phyloP scores from a whole-genome alignment of 2,888 invertebrate genomes.

The Archips crataeganus region DNA sequence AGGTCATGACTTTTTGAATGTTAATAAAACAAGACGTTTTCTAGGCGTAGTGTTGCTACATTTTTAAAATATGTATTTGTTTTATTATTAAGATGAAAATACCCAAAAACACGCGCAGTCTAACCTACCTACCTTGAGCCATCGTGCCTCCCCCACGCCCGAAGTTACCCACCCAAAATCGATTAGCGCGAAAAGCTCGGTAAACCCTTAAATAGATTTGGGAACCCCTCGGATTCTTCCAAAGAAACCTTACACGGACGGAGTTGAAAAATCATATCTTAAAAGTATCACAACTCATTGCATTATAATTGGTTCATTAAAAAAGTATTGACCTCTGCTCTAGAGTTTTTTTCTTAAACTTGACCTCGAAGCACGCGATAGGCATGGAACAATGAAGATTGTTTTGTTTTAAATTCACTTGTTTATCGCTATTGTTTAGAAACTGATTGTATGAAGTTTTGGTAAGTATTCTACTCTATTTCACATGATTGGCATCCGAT shows the following conservation, averaged over 20 bases:
- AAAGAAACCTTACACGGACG: background rate
- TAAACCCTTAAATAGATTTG: too few species aligned
- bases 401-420: slow-evolving; percentile 19
- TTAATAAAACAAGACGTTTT: too few species aligned
- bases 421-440: slow-evolving; percentile 5
- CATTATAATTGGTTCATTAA: slow-evolving; percentile 14
- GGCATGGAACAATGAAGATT: slow-evolving; percentile 12
- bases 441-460: slow-evolving; percentile 2
- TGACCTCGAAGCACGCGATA: slow-evolving; percentile 17
- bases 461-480: background rate
- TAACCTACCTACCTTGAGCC: too few species aligned
- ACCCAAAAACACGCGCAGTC: too few species aligned
- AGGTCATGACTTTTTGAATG: too few species aligned
- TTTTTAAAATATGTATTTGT: too few species aligned
- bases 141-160: too few species aligned
- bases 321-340: slow-evolving; percentile 43
- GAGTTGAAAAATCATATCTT: background rate
- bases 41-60: too few species aligned
- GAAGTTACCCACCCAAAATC: too few species aligned
- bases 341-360: slow-evolving; percentile 44
- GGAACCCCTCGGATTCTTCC: background rate
- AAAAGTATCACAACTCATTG: background rate
- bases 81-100: too few species aligned
- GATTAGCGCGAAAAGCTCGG: too few species aligned
- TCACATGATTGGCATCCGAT: background rate